A percentile compares a stretch with the other conserved stretches of the same genome.
Evolutionary conservation across 2,113 vertebrate species (phyloP).

Genomic region (Cariama cristata): DNA sequence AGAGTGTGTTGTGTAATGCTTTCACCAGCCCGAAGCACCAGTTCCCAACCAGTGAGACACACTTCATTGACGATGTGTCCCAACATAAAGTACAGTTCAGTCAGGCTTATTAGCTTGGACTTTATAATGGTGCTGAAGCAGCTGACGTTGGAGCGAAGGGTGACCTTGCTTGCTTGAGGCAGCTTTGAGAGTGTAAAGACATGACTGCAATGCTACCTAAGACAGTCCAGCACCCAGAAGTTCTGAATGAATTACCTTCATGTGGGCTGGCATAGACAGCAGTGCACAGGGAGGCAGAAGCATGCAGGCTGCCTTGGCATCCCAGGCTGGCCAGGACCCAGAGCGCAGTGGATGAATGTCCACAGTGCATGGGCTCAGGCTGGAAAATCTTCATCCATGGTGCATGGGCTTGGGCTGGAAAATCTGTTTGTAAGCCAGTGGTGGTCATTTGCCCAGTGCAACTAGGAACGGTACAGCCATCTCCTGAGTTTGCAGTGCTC

Average conservation of each 20-base stretch:
- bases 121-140: neutral
- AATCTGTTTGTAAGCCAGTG: neutral
- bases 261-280: neutral
- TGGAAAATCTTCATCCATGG: neutral
- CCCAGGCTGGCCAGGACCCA: neutral
- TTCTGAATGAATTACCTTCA: neutral
- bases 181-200: neutral
- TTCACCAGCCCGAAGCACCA: neutral
- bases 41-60: neutral
- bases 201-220: neutral
- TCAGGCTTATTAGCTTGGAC: neutral
- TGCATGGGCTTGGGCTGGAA: no score
- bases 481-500: neutral
- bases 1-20: rapidly evolving
- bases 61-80: neutral
- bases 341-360: rapidly evolving
- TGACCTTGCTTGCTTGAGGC: no score
- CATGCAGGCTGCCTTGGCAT: neutral
- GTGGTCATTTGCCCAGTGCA: no score
- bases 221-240: neutral
- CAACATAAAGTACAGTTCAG: neutral
- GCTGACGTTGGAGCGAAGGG: neutral
- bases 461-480: no score
- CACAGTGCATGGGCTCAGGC: no score
- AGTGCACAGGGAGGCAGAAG: neutral